A percentile compares a stretch with the other conserved stretches of the same genome.
These are phyloP conservation scores for Mormoops blainvillei DNA, from an alignment of 2,113 vertebrate species.

Conservation along the genomic window DNA sequence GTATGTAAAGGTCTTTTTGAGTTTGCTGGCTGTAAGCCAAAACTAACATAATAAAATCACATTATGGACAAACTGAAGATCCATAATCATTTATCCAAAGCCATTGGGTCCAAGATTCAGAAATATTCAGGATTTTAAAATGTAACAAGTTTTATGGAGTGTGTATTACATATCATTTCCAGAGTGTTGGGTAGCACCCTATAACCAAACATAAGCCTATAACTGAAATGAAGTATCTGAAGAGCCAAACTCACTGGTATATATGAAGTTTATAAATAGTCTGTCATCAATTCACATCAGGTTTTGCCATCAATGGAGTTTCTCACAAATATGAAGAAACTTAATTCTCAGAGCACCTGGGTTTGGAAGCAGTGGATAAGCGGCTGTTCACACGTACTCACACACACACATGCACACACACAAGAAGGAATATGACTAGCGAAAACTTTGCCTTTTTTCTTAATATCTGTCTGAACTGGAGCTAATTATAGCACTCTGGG, in stretches of 20 bases:
- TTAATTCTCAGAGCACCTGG: background rate
- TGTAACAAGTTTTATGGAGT: background rate
- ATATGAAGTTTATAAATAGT: background rate
- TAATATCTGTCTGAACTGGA: constrained; percentile 18
- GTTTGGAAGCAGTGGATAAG: background rate
- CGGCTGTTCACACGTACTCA: background rate
- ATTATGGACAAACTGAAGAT: constrained; percentile 9
- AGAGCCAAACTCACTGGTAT: background rate
- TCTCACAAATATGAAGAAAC: background rate
- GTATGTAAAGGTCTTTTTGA: background rate
- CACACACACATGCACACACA: background rate
- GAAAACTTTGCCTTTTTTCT: background rate
- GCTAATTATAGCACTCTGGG: background rate
- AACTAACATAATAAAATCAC: constrained; percentile 20
- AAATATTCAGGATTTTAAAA: background rate
- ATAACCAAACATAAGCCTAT: background rate
- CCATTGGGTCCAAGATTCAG: background rate
- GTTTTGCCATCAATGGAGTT: background rate
- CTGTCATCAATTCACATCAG: background rate
- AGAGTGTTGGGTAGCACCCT: background rate
- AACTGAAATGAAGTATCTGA: background rate
- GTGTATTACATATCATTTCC: background rate
- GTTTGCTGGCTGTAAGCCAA: background rate
- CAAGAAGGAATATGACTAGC: background rate
- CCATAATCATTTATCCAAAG: background rate